A percentile compares a stretch with the other conserved stretches of the same genome.
These are phyloP conservation scores for Oreochromis grahami DNA, from an alignment of 2,797 vertebrate species.

Conservation along the genomic window DNA sequence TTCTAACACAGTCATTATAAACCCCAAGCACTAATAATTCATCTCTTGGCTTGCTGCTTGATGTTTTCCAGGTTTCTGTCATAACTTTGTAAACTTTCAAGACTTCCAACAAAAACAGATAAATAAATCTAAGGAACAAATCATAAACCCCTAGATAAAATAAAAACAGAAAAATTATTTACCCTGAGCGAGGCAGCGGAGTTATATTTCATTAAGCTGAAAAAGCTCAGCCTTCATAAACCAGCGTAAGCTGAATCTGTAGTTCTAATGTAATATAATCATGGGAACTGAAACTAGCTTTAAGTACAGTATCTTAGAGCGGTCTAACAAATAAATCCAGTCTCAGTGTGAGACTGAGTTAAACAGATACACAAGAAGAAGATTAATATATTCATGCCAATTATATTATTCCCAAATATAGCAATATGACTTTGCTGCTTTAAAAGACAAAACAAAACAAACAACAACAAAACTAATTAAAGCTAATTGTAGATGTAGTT, in stretches of 20 bases:
- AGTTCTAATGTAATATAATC: background rate
- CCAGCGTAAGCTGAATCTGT: background rate
- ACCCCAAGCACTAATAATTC: background rate
- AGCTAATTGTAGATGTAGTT: background rate
- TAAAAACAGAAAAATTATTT: background rate
- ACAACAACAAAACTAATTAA: background rate
- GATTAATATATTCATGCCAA: background rate
- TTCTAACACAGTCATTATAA: background rate
- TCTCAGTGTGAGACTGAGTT: background rate
- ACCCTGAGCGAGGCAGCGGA: background rate
- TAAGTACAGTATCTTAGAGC: background rate
- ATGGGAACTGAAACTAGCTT: rapidly evolving
- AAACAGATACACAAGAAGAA: background rate
- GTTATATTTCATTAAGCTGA: background rate
- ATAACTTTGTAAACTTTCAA: background rate
- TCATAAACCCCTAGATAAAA: background rate
- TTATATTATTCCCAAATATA: background rate
- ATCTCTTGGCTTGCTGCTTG: background rate
- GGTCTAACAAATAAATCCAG: background rate
- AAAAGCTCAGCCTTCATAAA: background rate
- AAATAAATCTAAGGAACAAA: background rate
- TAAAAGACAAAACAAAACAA: background rate
- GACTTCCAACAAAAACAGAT: background rate
- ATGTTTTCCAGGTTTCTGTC: conserved; percentile 18
- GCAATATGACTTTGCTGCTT: background rate